Conservation (phyloP, 2,888 invertebrate species). For the Cheiracanthium punctorium region DNA sequence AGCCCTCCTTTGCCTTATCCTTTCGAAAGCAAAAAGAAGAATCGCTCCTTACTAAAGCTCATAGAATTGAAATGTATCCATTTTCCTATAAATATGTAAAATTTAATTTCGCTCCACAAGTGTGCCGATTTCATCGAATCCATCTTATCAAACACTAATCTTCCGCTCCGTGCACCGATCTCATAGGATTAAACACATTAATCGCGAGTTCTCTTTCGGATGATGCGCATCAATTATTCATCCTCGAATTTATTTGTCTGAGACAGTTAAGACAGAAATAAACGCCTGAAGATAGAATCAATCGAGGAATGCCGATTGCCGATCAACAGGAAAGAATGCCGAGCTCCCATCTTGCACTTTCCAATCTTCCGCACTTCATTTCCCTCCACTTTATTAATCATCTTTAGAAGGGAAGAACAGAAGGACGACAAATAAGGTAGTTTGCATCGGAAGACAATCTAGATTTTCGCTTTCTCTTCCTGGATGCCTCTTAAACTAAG, state of each 20-base stretch:
- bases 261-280: constrained; percentile 20
- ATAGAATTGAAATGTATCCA: constrained; percentile 65
- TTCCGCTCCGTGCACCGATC: constrained; percentile 31
- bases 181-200: constrained; percentile 58
- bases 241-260: constrained; percentile 33
- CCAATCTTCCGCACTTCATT: neutral
- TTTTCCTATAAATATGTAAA: constrained; percentile 70
- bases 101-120: constrained; percentile 65
- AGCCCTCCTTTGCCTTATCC: constrained; percentile 22
- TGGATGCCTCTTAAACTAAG: neutral
- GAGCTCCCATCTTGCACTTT: neutral
- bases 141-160: constrained; percentile 26
- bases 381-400: neutral
- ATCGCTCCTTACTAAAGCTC: constrained; percentile 31
- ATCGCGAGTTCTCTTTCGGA: constrained; percentile 43
- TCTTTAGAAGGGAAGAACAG: neutral
- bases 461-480: neutral
- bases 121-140: constrained; percentile 40
- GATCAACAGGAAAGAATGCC: neutral
- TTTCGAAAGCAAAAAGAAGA: neutral
- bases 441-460: neutral
- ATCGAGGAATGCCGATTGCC: constrained; percentile 1
- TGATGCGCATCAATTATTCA: constrained; percentile 40
- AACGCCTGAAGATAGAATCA: neutral
- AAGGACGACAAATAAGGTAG: neutral